A percentile compares a stretch with the other conserved stretches of the same genome.
Conservation (phyloP, 2,113 vertebrate species). For the Brachyhypopomus occidentalis region DNA sequence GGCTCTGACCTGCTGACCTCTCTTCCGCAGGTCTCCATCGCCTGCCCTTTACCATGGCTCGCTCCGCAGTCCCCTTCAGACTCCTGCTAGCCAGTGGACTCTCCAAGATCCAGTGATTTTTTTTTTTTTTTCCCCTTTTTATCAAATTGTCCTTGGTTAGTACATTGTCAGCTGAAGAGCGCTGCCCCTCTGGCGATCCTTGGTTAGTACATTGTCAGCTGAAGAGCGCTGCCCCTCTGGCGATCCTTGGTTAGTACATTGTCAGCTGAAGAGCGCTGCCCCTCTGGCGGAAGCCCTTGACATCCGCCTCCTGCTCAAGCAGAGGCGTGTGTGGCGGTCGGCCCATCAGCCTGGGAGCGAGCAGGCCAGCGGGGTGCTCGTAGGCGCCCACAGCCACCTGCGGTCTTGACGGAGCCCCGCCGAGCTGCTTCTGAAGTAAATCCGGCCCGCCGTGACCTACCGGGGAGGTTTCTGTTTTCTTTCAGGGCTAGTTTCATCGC, state of each 20-base stretch:
- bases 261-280: conserved; percentile 14
- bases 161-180: conserved; percentile 17
- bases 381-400: background rate
- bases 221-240: background rate
- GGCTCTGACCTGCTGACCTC: background rate
- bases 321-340: conserved; percentile 34
- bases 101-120: conserved; percentile 76
- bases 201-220: conserved; percentile 24
- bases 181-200: background rate
- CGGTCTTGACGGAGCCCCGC: conserved; percentile 25
- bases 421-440: conserved; percentile 33
- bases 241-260: conserved; percentile 18
- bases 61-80: conserved; percentile 71
- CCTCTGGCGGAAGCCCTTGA: conserved; percentile 8
- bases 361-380: conserved; percentile 21
- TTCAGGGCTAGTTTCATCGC: conserved; percentile 30
- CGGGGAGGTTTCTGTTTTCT: conserved; percentile 32
- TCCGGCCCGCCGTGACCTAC: background rate
- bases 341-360: background rate
- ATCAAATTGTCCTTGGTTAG: background rate
- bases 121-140: background rate
- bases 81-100: conserved; percentile 75
- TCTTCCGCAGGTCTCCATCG: conserved; percentile 82
- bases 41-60: conserved; percentile 81
- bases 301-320: conserved; percentile 36